Base-by-base conservation (phyloP, 2,888 invertebrate species). In the Pimpla rufipes region DNA sequence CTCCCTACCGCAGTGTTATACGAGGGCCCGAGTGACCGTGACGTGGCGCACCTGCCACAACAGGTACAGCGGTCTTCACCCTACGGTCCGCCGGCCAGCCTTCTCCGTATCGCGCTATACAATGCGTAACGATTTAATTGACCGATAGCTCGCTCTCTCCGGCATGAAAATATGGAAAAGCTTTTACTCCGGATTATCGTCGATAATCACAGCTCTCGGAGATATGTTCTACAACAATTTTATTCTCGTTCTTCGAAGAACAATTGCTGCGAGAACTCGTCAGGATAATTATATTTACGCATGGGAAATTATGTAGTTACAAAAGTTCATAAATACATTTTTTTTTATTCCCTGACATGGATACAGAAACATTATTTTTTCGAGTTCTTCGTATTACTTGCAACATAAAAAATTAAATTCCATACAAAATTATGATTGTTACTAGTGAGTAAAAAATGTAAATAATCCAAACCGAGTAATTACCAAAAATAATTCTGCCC, bases 21-120 rank as follows among this genome's bases (percentile, higher is more conserved):
- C 59, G 18, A 62, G 67, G 16, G 62, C 57, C 67, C 68, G 57
- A 73, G 73, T 77, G 81, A 77, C 81, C 77, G 81, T 82, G 68
- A 81, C 77, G 77, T 68, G 81, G 50, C 77, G 77, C 77, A 82
- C 81, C 81, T 82, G 81, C 68, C 68, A 73, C 57, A 73, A 73
- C 59, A 81, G 76, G 76, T 76, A 76, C 57, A 67, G 29, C 67
- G 23, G 81, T 81, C 82, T 87, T 88, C 85, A 75, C 77, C 80
- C 45, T 59, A 71, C 70, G 79, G 66, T 71, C 71, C 64, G 57
- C 45, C 70, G 74, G 64, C 70, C 70, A 59, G 77, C 23, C 64
- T 67, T 57, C 55, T 71, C 52, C 35, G 42, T 66, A n/a, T 11
- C 62, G 57, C 55, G 76, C 45, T 66, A 64, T 76, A 76, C 81